Conservation (phyloP, 2,888 invertebrate species). For the Papilio demoleus region DNA sequence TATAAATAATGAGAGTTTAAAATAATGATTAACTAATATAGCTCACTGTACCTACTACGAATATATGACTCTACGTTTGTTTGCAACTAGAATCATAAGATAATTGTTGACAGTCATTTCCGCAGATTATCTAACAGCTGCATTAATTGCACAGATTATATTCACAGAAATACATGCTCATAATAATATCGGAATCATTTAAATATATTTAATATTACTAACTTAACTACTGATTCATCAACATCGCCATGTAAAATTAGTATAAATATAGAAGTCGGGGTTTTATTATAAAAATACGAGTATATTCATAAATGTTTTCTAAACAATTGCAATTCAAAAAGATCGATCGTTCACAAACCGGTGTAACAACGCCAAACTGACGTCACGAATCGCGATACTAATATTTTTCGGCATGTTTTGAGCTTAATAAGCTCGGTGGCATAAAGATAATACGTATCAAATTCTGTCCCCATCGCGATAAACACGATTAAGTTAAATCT, state of each 20-base stretch:
- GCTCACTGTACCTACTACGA: no score
- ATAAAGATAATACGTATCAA: background rate
- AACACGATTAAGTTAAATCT: background rate
- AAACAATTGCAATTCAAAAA: background rate
- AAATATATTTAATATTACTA: background rate
- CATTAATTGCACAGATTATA: conserved; percentile 29
- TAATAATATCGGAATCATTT: background rate
- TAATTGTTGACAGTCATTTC: conserved; percentile 29
- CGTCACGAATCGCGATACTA: background rate
- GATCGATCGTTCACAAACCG: background rate
- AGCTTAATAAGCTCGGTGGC: conserved; percentile 9
- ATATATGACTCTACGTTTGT: background rate
- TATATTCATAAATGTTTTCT: background rate
- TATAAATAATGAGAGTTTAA: background rate
- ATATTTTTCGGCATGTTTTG: conserved; percentile 2
- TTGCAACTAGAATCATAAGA: background rate
- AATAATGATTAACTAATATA: background rate
- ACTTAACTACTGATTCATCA: background rate
- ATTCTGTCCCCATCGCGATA: background rate
- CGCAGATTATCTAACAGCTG: conserved; percentile 22
- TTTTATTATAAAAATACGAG: no score
- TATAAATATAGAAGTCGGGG: no score
- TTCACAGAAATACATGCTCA: background rate
- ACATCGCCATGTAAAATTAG: background rate
- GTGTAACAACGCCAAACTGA: background rate